Evolutionary conservation across 2,113 vertebrate species (phyloP), one percentile per base, ranked within the genome.

Genomic region (Ciconia boyciana): DNA sequence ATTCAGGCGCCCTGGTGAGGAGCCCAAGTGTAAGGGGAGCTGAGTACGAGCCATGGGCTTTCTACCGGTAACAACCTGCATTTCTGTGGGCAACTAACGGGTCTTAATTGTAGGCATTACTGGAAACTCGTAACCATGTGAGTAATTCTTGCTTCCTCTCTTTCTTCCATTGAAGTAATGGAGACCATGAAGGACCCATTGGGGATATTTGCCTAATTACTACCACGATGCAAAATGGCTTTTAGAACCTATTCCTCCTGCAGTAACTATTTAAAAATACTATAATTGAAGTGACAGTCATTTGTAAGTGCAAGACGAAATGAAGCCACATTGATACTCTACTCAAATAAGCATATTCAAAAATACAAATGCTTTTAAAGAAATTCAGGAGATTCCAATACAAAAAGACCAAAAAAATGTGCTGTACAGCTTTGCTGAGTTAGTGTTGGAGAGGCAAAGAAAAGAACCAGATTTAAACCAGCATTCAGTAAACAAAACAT

Each of bases 361-460:
- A 90, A 78, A 57, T 34, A 65, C 11, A 74, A 92, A 60, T 18
- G 41, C 48, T 88, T 44, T 93, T 68, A 61, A 75, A 81, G 89
- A 85, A 68, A 43, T 68, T 29, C 54, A 39, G 43, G 71, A 93
- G 55, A 44, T 94, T 79, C 31, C 89, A 75, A 57, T 83, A 83
- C 10, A 95, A 89, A 77, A 92, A 92, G 93, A 89, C 86, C 80
- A 92, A 90, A 66, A 94, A 95, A 83, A 87, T 78, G 81, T 90
- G 87, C 91, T 92, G 71, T 44, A 77, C 90, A 94, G 86, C 72
- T 94, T 41, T 32, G 93, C 90, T 90, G 92, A 60, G 57, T 93
- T 95, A 95, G 90, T 61, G 62, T 8, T 61, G 84, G 70, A 76
- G 60, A 92, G 60, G 72, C 68, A 66, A 34, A 85, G 66, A 41